Conservation (phyloP, 2,888 invertebrate genomes). For the Plebejus anna region DNA sequence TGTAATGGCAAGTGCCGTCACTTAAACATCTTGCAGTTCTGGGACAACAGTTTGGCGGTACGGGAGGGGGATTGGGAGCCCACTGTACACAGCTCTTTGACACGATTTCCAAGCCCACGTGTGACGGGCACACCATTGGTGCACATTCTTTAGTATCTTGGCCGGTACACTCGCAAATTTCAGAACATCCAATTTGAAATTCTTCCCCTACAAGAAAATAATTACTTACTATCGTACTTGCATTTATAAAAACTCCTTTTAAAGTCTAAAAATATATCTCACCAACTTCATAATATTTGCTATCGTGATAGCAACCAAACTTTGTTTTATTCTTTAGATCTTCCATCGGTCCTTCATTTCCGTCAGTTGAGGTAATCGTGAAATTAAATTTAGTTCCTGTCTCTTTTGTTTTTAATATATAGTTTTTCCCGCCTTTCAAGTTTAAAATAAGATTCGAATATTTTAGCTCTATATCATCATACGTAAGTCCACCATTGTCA, state of each 20-base stretch:
- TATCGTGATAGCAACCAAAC: slow-evolving; percentile 61
- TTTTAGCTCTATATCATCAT: slow-evolving; percentile 60
- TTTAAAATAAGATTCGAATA: slow-evolving; percentile 66
- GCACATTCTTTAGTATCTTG: slow-evolving; percentile 84
- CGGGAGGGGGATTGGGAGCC: slow-evolving; percentile 89
- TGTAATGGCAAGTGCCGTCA: slow-evolving; percentile 90
- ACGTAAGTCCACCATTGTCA: slow-evolving; percentile 62
- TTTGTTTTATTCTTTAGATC: slow-evolving; percentile 47
- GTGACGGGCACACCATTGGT: slow-evolving; percentile 89
- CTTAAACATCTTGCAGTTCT: slow-evolving; percentile 87
- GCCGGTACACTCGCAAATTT: slow-evolving; percentile 87
- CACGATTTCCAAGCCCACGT: slow-evolving; percentile 90
- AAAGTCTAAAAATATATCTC: slow-evolving; percentile 33
- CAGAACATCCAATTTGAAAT: slow-evolving; percentile 90
- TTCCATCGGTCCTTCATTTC: slow-evolving; percentile 47
- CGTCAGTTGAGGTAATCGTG: slow-evolving; percentile 59
- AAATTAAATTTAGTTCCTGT: slow-evolving; percentile 73
- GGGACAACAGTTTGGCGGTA: slow-evolving; percentile 90
- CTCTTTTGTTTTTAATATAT: slow-evolving; percentile 69
- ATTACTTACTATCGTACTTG: neutral
- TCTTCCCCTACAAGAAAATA: slow-evolving; percentile 79
- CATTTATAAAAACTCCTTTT: neutral
- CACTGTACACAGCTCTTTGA: slow-evolving; percentile 92
- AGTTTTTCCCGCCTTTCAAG: slow-evolving; percentile 66
- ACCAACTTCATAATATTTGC: slow-evolving; percentile 65